phyloP scores from a whole-genome alignment of 2,888 invertebrate genomes.

The Lysandra bellargus region DNA sequence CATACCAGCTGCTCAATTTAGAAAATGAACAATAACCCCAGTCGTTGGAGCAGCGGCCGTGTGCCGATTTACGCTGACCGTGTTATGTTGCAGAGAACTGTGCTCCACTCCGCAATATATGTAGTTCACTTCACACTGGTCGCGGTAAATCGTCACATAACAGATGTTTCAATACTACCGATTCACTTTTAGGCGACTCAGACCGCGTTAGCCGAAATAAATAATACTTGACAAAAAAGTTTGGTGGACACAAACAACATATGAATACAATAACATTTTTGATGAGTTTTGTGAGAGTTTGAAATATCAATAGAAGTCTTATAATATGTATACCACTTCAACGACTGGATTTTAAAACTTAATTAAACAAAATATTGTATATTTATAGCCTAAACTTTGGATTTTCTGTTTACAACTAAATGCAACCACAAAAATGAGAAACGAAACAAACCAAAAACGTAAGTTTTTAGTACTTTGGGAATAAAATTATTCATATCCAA shows the following conservation, averaged over 20 bases:
- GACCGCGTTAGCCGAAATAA: slow-evolving; percentile 23
- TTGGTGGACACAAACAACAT: not conserved
- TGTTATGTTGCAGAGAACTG: not conserved
- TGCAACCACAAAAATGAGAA: slow-evolving; percentile 73
- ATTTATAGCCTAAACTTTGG: slow-evolving; percentile 77
- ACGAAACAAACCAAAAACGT: slow-evolving; percentile 66
- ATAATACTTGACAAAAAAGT: slow-evolving; percentile 32
- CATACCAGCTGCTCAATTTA: slow-evolving; percentile 81
- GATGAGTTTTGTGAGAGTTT: slow-evolving; percentile 38
- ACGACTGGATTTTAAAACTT: slow-evolving; percentile 57
- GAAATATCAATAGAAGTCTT: slow-evolving; percentile 55
- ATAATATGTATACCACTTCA: slow-evolving; percentile 44
- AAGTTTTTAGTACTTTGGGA: slow-evolving; percentile 76
- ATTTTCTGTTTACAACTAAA: slow-evolving; percentile 78
- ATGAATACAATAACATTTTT: not conserved
- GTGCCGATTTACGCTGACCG: not conserved
- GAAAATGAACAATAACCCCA: slow-evolving; percentile 63
- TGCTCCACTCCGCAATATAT: not conserved
- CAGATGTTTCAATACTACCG: not conserved
- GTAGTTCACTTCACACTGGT: not conserved
- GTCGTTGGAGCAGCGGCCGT: slow-evolving; percentile 46
- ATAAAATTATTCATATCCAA: slow-evolving; percentile 68
- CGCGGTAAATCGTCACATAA: not conserved
- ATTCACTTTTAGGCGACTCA: slow-evolving; percentile 1
- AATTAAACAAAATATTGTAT: slow-evolving; percentile 48